phyloP scores from a whole-genome alignment of 1,140 invertebrate species.

The Wasmannia auropunctata region DNA sequence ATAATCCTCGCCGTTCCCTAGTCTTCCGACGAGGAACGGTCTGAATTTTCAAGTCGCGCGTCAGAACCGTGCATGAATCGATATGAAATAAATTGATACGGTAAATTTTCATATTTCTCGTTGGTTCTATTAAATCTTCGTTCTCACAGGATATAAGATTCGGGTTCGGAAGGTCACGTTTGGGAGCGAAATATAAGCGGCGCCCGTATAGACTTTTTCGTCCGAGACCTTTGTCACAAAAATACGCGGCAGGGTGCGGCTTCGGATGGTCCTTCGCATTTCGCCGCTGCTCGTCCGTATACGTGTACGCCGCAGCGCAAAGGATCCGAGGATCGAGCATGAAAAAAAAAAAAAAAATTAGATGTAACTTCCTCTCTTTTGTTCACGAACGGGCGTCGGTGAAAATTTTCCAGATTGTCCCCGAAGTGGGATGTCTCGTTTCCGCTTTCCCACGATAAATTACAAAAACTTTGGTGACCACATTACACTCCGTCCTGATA shows the following conservation, averaged over 20 bases:
- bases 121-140: neutral
- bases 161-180: neutral
- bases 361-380: neutral
- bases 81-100: too few relatives aligned
- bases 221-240: neutral
- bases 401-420: neutral
- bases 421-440: neutral
- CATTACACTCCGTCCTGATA: neutral
- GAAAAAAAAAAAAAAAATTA: neutral
- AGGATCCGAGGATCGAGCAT: neutral
- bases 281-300: neutral
- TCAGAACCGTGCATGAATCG: neutral
- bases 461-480: neutral
- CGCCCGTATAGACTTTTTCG: neutral
- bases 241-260: conserved; percentile 34
- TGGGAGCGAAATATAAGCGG: neutral
- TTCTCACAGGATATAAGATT: neutral
- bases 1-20: neutral
- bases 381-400: neutral
- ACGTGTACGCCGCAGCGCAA: neutral
- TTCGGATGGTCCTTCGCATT: neutral
- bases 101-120: neutral
- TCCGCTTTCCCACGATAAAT: neutral
- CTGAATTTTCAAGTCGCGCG: neutral
- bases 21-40: neutral